A percentile compares a stretch with the other conserved stretches of the same genome.
These are phyloP conservation scores for Ruditapes philippinarum DNA, from an alignment of 1,140 invertebrate genomes.

Conservation along the genomic window DNA sequence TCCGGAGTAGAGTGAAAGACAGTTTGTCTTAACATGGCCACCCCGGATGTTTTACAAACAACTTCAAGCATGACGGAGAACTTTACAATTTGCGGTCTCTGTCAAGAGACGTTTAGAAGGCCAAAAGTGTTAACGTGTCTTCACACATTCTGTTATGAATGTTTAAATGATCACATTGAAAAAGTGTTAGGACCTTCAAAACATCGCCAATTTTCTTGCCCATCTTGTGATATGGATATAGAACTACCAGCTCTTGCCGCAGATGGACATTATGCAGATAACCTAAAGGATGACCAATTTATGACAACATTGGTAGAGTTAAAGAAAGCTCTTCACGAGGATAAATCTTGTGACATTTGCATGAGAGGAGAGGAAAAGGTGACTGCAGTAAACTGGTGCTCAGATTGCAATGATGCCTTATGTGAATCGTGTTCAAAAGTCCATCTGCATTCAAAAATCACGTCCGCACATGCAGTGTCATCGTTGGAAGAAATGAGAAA, in stretches of 20 bases:
- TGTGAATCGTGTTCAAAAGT: conserved; percentile 92
- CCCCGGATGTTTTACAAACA: conserved; percentile 56
- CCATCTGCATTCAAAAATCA: conserved; percentile 90
- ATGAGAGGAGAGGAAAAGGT: conserved; percentile 66
- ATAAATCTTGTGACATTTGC: conserved; percentile 79
- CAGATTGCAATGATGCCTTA: conserved; percentile 91
- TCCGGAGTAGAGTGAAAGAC: not conserved
- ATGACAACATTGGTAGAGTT: conserved; percentile 74
- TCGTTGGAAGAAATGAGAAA: conserved; percentile 74
- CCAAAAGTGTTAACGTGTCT: conserved; percentile 84
- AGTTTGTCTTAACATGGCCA: conserved; percentile 48
- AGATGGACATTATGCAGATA: conserved; percentile 67
- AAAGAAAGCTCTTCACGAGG: conserved; percentile 69
- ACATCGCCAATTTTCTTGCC: conserved; percentile 77
- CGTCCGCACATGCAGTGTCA: conserved; percentile 91
- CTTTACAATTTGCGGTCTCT: conserved; percentile 65
- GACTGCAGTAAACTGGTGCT: conserved; percentile 74
- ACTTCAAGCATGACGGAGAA: conserved; percentile 53
- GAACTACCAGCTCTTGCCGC: conserved; percentile 65
- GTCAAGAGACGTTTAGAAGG: conserved; percentile 65
- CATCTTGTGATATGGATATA: conserved; percentile 78
- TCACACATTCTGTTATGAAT: conserved; percentile 84
- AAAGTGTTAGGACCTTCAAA: conserved; percentile 64
- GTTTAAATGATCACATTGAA: conserved; percentile 77
- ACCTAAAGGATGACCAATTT: conserved; percentile 75